These are phyloP conservation scores for Dryobota labecula DNA, from an alignment of 2,888 invertebrate species.

Conservation along the genomic window DNA sequence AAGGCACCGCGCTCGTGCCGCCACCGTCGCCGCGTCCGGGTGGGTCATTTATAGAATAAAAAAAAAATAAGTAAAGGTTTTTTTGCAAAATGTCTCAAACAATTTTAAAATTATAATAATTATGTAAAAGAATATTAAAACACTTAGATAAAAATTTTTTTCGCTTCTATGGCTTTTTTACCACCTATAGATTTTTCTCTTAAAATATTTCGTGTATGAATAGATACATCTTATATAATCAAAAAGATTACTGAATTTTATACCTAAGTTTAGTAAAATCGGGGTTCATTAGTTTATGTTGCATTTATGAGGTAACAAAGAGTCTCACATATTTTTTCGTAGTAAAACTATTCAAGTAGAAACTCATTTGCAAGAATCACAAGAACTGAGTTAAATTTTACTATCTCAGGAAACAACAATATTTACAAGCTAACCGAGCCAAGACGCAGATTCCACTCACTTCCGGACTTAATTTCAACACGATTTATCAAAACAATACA, in stretches of 20 bases:
- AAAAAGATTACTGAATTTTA: not conserved
- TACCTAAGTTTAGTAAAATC: not conserved
- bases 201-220: too few species aligned
- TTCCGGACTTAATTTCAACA: slow-evolving; percentile 12
- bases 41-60: too few species aligned
- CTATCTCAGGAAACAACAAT: slow-evolving; percentile 9
- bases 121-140: too few species aligned
- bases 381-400: not conserved
- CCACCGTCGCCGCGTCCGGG: too few species aligned
- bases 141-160: too few species aligned
- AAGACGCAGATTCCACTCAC: slow-evolving; percentile 6
- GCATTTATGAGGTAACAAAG: not conserved
- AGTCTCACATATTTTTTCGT: not conserved
- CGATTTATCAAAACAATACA: slow-evolving; percentile 10
- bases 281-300: not conserved
- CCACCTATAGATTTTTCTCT: too few species aligned
- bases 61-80: too few species aligned
- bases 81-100: too few species aligned
- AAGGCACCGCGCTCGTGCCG: too few species aligned
- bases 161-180: too few species aligned
- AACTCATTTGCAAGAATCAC: not conserved
- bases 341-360: not conserved
- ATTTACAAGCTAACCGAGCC: slow-evolving; percentile 11
- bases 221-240: too few species aligned
- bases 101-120: too few species aligned